phyloP scores from a whole-genome alignment of 2,797 vertebrate genomes.

The Mycteria americana region DNA sequence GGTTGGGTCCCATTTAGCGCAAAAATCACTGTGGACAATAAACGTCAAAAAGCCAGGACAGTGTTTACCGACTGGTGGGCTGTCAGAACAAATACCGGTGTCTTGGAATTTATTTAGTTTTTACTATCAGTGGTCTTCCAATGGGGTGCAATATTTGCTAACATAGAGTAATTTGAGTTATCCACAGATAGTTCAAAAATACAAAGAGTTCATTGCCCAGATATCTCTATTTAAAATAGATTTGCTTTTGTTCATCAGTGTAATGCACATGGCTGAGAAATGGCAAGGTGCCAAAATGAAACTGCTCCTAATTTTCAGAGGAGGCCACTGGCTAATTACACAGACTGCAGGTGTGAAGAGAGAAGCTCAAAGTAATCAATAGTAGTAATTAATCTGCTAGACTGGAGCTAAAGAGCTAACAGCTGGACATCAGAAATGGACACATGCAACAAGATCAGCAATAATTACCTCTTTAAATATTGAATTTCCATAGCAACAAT shows the following conservation, averaged over 20 bases:
- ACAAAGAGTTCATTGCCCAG: slow-evolving; percentile 74
- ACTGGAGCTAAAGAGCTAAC: slow-evolving; percentile 86
- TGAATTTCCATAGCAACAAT: slow-evolving; percentile 87
- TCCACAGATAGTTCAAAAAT: slow-evolving; percentile 71
- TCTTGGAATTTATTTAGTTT: slow-evolving; percentile 11
- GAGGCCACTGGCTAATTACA: slow-evolving; percentile 85
- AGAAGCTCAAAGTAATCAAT: slow-evolving; percentile 86
- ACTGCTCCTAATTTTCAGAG: slow-evolving; percentile 85
- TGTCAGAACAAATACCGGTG: slow-evolving; percentile 38
- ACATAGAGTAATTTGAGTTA: slow-evolving; percentile 71
- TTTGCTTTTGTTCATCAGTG: slow-evolving; percentile 81
- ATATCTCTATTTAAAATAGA: slow-evolving; percentile 82
- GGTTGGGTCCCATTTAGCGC: background rate
- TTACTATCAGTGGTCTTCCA: slow-evolving; percentile 45
- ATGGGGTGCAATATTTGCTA: slow-evolving; percentile 69
- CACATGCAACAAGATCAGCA: slow-evolving; percentile 87
- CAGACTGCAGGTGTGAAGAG: slow-evolving; percentile 87
- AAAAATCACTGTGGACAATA: background rate
- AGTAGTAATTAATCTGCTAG: slow-evolving; percentile 88
- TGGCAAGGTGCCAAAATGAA: slow-evolving; percentile 83
- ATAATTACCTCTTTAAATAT: slow-evolving; percentile 88
- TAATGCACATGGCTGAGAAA: slow-evolving; percentile 77
- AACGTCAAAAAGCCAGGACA: background rate
- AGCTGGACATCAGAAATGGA: slow-evolving; percentile 87
- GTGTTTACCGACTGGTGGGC: slow-evolving; percentile 7